These are phyloP conservation scores for Passer montanus DNA, from an alignment of 2,113 vertebrate species.

Conservation along the genomic window DNA sequence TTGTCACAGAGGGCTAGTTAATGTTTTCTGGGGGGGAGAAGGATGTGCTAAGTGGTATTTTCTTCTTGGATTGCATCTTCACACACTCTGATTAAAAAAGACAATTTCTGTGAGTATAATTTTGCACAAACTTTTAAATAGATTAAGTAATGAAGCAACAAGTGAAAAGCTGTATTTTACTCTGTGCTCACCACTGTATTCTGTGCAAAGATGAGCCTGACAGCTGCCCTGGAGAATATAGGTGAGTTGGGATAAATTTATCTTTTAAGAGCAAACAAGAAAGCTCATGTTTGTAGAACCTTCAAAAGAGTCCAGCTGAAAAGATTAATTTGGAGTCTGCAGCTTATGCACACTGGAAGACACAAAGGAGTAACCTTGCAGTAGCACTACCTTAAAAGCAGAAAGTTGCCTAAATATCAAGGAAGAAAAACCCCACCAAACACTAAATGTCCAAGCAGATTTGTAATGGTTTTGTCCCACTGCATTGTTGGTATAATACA, in stretches of 20 bases:
- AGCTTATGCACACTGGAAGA: not conserved
- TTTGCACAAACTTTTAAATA: not conserved
- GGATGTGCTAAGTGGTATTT: not conserved
- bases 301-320: not conserved
- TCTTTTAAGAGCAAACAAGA: not conserved
- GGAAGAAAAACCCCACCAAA: not conserved
- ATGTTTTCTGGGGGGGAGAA: accelerated
- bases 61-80: not conserved
- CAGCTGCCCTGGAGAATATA: not conserved
- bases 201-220: not conserved
- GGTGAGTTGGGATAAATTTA: not conserved
- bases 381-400: not conserved
- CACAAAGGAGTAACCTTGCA: not conserved
- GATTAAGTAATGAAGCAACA: not conserved
- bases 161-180: not conserved
- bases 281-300: not conserved
- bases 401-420: not conserved
- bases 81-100: not conserved
- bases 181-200: not conserved
- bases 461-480: not conserved
- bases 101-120: not conserved
- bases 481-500: not conserved
- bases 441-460: not conserved
- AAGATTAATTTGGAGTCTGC: not conserved
- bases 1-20: not conserved